A percentile compares a stretch with the other conserved stretches of the same genome.
Conservation (phyloP, 2,113 vertebrate genomes). For the Corynorhinus townsendii region DNA sequence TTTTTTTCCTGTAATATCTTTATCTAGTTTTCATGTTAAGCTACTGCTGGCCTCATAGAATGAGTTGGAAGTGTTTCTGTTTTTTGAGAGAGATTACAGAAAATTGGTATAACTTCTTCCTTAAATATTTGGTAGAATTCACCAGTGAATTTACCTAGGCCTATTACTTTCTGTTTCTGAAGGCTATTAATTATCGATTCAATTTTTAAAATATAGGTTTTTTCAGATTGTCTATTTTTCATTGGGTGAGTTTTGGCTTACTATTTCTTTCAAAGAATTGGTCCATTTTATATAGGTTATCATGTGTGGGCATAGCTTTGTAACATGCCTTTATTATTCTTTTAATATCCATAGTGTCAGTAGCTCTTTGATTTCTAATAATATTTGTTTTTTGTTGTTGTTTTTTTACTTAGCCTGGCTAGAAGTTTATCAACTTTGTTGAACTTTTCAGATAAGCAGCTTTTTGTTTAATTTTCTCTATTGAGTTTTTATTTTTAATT, state of each 20-base stretch:
- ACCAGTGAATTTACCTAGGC: neutral
- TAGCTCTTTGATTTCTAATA: neutral
- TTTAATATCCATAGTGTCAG: neutral
- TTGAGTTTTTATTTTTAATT: neutral
- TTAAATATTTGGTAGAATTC: neutral
- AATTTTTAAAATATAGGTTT: neutral
- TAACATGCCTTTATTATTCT: neutral
- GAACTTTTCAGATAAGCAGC: neutral
- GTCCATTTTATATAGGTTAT: neutral
- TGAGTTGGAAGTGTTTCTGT: neutral
- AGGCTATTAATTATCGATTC: neutral
- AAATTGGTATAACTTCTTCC: neutral
- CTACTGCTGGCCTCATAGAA: neutral
- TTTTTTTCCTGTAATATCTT: neutral
- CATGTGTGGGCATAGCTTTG: neutral
- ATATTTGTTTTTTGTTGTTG: neutral
- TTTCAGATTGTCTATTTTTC: neutral
- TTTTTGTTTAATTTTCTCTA: neutral
- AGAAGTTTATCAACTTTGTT: neutral
- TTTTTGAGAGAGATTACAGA: neutral
- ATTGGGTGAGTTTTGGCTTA: neutral
- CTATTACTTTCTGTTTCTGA: neutral
- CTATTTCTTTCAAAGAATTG: neutral
- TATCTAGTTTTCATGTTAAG: neutral
- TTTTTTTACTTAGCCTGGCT: neutral